These are phyloP conservation scores for Phalacrocorax aristotelis DNA, from an alignment of 2,113 vertebrate genomes.

Conservation along the genomic window DNA sequence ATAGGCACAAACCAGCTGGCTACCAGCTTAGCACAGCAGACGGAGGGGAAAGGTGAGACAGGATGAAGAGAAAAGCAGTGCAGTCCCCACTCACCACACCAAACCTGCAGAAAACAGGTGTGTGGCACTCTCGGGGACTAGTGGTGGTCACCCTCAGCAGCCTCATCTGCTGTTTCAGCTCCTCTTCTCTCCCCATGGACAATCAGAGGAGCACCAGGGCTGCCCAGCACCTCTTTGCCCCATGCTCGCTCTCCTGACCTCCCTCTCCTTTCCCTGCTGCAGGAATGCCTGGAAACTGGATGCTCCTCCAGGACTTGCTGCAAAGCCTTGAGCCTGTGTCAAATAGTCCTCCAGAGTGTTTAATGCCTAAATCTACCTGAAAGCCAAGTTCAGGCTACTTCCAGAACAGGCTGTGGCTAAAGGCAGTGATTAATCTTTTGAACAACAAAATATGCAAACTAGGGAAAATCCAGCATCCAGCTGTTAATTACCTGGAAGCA, in stretches of 20 bases:
- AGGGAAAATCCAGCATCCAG: background rate
- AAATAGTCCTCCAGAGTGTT: background rate
- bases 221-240: background rate
- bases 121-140: accelerated
- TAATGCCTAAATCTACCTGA: background rate
- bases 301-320: background rate
- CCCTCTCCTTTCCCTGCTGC: background rate
- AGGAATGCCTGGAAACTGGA: background rate
- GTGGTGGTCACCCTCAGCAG: background rate
- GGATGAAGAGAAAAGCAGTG: accelerated
- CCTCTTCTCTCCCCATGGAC: accelerated
- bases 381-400: background rate
- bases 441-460: background rate
- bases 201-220: accelerated
- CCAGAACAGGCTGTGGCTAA: background rate
- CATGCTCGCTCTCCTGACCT: accelerated
- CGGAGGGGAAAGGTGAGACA: background rate
- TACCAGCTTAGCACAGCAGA: background rate
- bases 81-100: accelerated
- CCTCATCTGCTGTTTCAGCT: background rate
- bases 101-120: background rate
- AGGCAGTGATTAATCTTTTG: background rate
- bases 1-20: accelerated
- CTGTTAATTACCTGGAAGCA: background rate
- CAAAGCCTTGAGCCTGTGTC: background rate